Base-by-base conservation (phyloP, 2,888 invertebrate genomes). In the Gastracanthus pulcherrimus region DNA sequence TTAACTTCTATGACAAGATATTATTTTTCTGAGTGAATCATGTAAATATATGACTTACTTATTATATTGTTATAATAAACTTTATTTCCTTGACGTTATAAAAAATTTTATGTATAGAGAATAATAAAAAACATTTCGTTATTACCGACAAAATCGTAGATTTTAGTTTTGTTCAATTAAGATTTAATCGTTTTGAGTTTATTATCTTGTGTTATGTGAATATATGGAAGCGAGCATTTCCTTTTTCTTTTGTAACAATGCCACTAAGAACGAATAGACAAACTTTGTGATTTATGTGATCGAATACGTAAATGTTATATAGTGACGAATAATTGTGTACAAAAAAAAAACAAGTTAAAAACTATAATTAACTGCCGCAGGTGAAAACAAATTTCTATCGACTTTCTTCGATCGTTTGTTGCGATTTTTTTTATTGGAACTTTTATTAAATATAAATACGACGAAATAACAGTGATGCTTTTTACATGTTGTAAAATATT, bases 401-500 rank as follows among this genome's bases (percentile, higher is more conserved):
- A 72, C 31, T 78, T 45, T 80, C 23, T 69, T n/a, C 38, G 38
- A 76, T 70, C 36, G 64, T 76, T 74, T 72, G 66, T 76, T 79
- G 82, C 75, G 79, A 79, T 82, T 71, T 79, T 78, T 79, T 76
- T 71, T 81, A 77, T 77, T 60, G 41, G 31, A 66, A 36, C n/a
- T 62, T 76, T 74, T 62, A 82, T 71, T 70, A 36, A 48, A 71
- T 64, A 34, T 51, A 71, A 38, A 78, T 66, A 71, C 41, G 58
- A 77, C 34, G 29, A 38, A 62, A 76, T 71, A 79, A 82, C 71
- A 76, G 79, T 70, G 82, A 80, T 76, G 71, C 76, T 82, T 82
- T 80, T 82, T 82, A 80, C 80, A 76, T 69, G 60, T 82, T 82
- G 75, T 74, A 76, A 80, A 75, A 80, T 76, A 66, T 81, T 69